A percentile compares a stretch with the other conserved stretches of the same genome.
phyloP scores from a whole-genome alignment of 2,113 vertebrate species.

The Tympanuchus pallidicinctus region DNA sequence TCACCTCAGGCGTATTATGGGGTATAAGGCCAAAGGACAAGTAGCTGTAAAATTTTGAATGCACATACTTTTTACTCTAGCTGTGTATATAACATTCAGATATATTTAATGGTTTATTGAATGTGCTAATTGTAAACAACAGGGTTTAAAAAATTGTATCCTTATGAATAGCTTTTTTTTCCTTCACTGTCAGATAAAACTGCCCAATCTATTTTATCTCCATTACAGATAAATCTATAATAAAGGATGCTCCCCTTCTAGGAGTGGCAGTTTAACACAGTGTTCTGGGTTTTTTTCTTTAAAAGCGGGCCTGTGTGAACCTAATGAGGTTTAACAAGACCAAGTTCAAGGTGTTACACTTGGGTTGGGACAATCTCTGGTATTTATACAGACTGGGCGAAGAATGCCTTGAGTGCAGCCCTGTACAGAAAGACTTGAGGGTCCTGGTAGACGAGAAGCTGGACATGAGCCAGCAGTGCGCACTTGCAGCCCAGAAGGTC shows the following conservation, averaged over 20 bases:
- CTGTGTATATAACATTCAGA: neutral
- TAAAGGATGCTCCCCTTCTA: neutral
- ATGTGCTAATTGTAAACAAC: neutral
- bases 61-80: neutral
- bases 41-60: constrained; percentile 27
- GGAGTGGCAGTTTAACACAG: neutral
- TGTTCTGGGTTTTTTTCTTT: neutral
- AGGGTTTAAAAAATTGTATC: neutral
- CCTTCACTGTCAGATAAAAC: neutral
- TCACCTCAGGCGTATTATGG: neutral
- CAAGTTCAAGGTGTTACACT: no score
- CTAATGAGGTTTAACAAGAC: no score
- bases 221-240: neutral
- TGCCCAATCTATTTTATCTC: neutral
- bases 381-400: no score
- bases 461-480: no score
- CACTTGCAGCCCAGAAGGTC: no score
- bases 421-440: no score
- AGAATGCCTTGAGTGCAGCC: no score
- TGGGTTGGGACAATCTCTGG: no score
- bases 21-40: neutral
- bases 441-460: no score
- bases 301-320: no score
- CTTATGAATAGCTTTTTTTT: neutral
- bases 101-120: constrained; percentile 13